Percentiles rank a stretch among this genome's conserved stretches.
Evolutionary conservation across 2,888 invertebrate genomes (phyloP).

Genomic region (Rhamphomyia laevipes): DNA sequence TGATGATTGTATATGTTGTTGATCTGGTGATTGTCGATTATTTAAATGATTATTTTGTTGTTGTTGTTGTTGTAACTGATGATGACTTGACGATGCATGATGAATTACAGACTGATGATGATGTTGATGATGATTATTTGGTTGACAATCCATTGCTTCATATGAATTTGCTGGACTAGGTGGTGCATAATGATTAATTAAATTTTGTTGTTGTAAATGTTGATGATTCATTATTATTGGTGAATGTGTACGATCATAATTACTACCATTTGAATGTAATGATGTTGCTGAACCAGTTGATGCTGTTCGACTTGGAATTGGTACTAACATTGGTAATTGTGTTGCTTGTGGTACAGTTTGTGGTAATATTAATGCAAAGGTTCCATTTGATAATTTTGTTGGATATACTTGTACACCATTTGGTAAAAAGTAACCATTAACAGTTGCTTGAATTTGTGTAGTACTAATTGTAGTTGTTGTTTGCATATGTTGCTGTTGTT

Average conservation of each 20-base stretch:
- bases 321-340: slow-evolving; percentile 56
- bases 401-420: slow-evolving; percentile 71
- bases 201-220: background rate
- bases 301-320: slow-evolving; percentile 61
- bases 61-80: slow-evolving; percentile 25
- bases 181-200: slow-evolving; percentile 40
- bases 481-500: slow-evolving; percentile 6
- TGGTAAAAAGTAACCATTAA: slow-evolving; percentile 47
- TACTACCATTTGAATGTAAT: slow-evolving; percentile 39
- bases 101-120: slow-evolving; percentile 35
- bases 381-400: slow-evolving; percentile 69
- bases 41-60: background rate
- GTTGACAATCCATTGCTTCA: slow-evolving; percentile 38
- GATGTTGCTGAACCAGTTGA: slow-evolving; percentile 59
- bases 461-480: slow-evolving; percentile 16
- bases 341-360: slow-evolving; percentile 44
- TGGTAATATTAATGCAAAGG: slow-evolving; percentile 68
- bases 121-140: slow-evolving; percentile 32
- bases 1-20: slow-evolving; percentile 4
- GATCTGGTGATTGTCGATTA: slow-evolving; percentile 9
- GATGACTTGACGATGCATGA: slow-evolving; percentile 36
- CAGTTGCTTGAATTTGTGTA: slow-evolving; percentile 33
- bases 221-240: slow-evolving; percentile 30
- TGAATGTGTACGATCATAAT: slow-evolving; percentile 39
- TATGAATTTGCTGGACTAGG: slow-evolving; percentile 42